Evolutionary conservation across 2,888 invertebrate species (phyloP).

Genomic region (Hofmannophila pseudospretella): DNA sequence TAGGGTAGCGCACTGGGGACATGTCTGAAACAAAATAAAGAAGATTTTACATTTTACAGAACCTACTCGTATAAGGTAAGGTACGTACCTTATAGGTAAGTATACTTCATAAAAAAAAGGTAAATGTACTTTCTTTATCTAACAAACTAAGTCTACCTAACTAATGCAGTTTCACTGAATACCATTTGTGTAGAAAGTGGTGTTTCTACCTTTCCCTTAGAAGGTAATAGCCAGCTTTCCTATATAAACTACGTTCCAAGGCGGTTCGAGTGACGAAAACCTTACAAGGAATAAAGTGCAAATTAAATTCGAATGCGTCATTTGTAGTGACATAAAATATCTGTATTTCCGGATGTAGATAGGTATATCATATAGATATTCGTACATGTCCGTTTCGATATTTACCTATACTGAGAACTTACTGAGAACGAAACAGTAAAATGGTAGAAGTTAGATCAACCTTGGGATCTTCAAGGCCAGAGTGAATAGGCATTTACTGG

Average conservation of each 20-base stretch:
- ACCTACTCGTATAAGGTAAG: too few relatives aligned
- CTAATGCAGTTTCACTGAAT: too few relatives aligned
- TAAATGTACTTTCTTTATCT: too few relatives aligned
- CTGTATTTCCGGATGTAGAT: background rate
- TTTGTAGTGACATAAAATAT: background rate
- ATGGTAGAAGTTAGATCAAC: too few relatives aligned
- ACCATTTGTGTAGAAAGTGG: constrained; percentile 3
- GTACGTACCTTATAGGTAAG: too few relatives aligned
- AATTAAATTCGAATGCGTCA: background rate
- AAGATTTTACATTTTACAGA: constrained; percentile 4
- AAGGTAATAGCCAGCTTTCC: constrained; percentile 2
- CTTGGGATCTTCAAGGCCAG: too few relatives aligned
- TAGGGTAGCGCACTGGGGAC: constrained; percentile 80
- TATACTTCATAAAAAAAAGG: too few relatives aligned
- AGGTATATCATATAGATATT: too few relatives aligned
- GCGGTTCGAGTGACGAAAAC: background rate
- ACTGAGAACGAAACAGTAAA: too few relatives aligned
- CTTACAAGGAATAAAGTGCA: background rate
- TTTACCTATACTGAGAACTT: background rate
- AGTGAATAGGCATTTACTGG: too few relatives aligned
- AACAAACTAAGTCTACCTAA: too few relatives aligned
- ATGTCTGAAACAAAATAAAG: constrained; percentile 80
- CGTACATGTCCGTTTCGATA: too few relatives aligned
- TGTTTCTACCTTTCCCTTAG: constrained; percentile 3
- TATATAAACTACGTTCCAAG: background rate